Percentiles rank a stretch among this genome's conserved stretches.
Conservation (phyloP, 2,888 invertebrate genomes). For the Xestia xanthographa region DNA sequence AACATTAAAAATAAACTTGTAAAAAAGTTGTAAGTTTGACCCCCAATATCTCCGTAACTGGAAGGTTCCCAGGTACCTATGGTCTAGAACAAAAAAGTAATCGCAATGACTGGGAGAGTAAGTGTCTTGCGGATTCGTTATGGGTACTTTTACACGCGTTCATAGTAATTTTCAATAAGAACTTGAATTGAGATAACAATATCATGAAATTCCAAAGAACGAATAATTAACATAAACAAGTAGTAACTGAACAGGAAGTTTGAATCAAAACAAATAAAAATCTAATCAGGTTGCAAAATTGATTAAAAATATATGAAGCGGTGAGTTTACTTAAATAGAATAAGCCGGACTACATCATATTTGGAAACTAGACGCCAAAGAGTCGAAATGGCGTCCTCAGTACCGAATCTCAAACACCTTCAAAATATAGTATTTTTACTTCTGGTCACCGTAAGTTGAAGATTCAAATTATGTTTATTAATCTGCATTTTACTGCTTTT, state of each 20-base stretch:
- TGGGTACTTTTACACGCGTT: too few species aligned
- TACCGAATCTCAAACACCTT: constrained; percentile 41
- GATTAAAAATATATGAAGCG: constrained; percentile 49
- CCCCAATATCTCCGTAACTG: too few species aligned
- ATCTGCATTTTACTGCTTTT: neutral
- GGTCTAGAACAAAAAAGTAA: too few species aligned
- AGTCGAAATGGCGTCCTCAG: constrained; percentile 49
- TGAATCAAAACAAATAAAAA: constrained; percentile 53
- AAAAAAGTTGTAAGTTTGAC: too few species aligned
- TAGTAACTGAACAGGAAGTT: constrained; percentile 38
- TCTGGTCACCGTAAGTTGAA: constrained; percentile 54
- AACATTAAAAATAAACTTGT: too few species aligned
- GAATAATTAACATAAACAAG: constrained; percentile 30
- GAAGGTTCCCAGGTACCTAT: too few species aligned
- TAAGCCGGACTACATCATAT: constrained; percentile 18
- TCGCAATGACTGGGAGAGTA: too few species aligned
- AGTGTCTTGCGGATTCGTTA: too few species aligned
- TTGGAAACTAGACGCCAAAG: constrained; percentile 42
- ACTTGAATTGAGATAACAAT: constrained; percentile 10
- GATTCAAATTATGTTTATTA: neutral
- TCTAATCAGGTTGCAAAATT: constrained; percentile 29
- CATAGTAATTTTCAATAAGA: neutral
- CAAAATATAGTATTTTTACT: constrained; percentile 44
- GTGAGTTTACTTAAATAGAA: constrained; percentile 47
- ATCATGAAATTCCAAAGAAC: neutral